phyloP scores from a whole-genome alignment of 2,113 vertebrate species.

The Triplophysa siluroides region DNA sequence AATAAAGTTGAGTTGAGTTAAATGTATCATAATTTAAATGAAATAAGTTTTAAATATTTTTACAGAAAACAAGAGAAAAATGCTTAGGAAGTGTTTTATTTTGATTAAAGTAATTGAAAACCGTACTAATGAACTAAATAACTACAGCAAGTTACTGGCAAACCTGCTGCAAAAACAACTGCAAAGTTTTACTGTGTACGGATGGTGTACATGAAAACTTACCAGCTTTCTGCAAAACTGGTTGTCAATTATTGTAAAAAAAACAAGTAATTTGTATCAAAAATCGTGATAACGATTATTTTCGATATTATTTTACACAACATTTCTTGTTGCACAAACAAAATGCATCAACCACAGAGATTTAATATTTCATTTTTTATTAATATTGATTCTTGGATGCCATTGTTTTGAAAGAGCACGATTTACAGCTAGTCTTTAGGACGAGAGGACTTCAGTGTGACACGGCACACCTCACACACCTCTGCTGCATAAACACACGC shows the following conservation, averaged over 20 bases:
- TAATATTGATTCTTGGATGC: slow-evolving; percentile 70
- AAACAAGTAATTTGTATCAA: not conserved
- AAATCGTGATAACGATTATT: not conserved
- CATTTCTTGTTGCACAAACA: not conserved
- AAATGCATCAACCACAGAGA: slow-evolving; percentile 39
- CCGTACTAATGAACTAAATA: no score
- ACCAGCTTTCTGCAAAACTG: not conserved
- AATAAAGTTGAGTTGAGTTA: no score
- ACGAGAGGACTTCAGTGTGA: slow-evolving; percentile 72
- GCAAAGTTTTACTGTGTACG: no score
- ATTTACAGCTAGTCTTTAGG: slow-evolving; percentile 66
- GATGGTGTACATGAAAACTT: not conserved
- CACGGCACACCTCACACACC: slow-evolving; percentile 70
- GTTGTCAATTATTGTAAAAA: no score
- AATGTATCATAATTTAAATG: no score
- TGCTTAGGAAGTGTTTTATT: no score
- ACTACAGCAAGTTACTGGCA: no score
- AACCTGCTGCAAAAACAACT: no score
- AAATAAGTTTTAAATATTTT: no score
- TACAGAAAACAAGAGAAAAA: no score
- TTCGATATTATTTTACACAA: not conserved
- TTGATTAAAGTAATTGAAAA: no score
- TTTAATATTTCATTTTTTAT: slow-evolving; percentile 68
- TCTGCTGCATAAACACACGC: slow-evolving; percentile 44
- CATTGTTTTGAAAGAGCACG: slow-evolving; percentile 65